A percentile compares a stretch with the other conserved stretches of the same genome.
These are phyloP conservation scores for Oedothorax gibbosus DNA, from an alignment of 1,140 invertebrate genomes.

Conservation along the genomic window DNA sequence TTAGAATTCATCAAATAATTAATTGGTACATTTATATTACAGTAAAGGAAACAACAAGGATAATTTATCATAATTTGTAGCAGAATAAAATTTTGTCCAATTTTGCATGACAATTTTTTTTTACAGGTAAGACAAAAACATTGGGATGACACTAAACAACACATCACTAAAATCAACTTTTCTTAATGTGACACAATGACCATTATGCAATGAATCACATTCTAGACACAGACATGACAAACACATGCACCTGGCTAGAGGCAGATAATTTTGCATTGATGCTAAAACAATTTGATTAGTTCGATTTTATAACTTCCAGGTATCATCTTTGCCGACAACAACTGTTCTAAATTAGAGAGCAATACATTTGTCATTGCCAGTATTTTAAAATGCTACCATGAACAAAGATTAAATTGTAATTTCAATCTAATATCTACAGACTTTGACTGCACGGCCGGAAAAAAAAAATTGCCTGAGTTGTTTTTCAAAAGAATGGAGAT, in stretches of 20 bases:
- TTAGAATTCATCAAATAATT: no score
- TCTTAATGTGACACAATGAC: constrained; percentile 23
- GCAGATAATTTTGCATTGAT: constrained; percentile 50
- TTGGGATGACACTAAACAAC: constrained; percentile 43
- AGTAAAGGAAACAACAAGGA: not conserved
- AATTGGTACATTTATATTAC: no score
- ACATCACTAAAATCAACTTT: constrained; percentile 42
- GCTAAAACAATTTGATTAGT: constrained; percentile 6
- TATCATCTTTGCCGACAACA: constrained; percentile 18
- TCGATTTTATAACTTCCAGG: not conserved
- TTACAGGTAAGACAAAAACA: constrained; percentile 48
- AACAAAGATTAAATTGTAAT: constrained; percentile 12
- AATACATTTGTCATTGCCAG: constrained; percentile 27
- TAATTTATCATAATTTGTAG: not conserved
- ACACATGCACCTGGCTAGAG: constrained; percentile 50
- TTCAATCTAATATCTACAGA: constrained; percentile 45
- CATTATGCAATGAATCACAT: not conserved
- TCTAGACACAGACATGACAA: constrained; percentile 53
- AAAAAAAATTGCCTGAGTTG: constrained; percentile 56
- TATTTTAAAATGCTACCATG: constrained; percentile 46
- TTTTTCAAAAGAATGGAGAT: constrained; percentile 44
- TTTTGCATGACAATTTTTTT: constrained; percentile 9
- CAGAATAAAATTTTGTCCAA: not conserved
- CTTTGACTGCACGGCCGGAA: constrained; percentile 56
- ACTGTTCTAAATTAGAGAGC: constrained; percentile 42